phyloP scores from a whole-genome alignment of 2,888 invertebrate species.

The Coleophora deauratella region DNA sequence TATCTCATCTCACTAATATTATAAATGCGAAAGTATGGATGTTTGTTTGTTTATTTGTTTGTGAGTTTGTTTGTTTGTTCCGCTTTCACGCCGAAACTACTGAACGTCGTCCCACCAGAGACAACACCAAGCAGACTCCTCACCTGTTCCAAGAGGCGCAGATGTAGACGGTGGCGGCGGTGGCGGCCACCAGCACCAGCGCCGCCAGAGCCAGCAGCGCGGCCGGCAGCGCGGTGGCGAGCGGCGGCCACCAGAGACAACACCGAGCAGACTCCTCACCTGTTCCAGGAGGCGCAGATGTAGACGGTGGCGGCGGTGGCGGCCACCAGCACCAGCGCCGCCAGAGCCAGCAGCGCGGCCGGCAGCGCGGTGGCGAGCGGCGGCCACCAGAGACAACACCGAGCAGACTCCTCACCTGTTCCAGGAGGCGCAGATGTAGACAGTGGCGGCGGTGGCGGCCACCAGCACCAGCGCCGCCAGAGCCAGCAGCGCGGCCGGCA shows the following conservation, averaged over 20 bases:
- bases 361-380: constrained; percentile 82
- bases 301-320: constrained; percentile 90
- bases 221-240: constrained; percentile 85
- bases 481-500: constrained; percentile 91
- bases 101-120: too few relatives aligned
- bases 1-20: too few relatives aligned
- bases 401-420: constrained; percentile 78
- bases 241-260: too few relatives aligned
- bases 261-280: constrained; percentile 69
- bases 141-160: constrained; percentile 95
- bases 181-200: constrained; percentile 88
- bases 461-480: constrained; percentile 91
- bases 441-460: constrained; percentile 89
- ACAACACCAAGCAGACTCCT: constrained; percentile 23
- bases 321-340: constrained; percentile 88
- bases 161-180: constrained; percentile 88
- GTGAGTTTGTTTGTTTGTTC: too few relatives aligned
- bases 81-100: too few relatives aligned
- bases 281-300: constrained; percentile 95
- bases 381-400: too few relatives aligned
- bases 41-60: too few relatives aligned
- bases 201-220: constrained; percentile 92
- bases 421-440: constrained; percentile 94
- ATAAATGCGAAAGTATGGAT: too few relatives aligned
- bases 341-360: constrained; percentile 90